phyloP scores from a whole-genome alignment of 1,140 invertebrate genomes.

The Lepidurus arcticus region DNA sequence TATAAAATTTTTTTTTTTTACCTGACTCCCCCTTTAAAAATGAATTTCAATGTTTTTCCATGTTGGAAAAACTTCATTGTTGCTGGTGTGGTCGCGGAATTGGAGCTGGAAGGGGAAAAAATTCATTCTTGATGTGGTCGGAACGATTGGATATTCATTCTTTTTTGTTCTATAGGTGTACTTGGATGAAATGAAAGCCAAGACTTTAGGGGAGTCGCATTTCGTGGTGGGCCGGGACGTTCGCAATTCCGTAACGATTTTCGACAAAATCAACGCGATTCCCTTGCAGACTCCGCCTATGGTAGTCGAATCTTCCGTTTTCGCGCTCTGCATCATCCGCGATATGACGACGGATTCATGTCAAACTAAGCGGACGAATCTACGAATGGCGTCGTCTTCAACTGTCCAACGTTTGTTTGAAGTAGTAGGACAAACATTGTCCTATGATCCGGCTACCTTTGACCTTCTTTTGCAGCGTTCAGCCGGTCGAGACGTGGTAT shows the following conservation, averaged over 20 bases:
- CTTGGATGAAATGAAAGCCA: neutral
- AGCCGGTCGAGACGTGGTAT: neutral
- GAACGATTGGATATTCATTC: neutral
- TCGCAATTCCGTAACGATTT: neutral
- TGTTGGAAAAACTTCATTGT: too few relatives aligned
- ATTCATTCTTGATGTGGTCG: neutral
- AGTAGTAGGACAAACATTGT: neutral
- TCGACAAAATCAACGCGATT: neutral
- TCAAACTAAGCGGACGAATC: neutral
- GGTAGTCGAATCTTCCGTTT: neutral
- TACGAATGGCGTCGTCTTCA: neutral
- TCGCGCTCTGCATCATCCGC: neutral
- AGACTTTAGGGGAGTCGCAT: neutral
- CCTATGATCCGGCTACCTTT: neutral
- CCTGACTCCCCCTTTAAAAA: too few relatives aligned
- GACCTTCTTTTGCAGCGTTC: slow-evolving; percentile 11
- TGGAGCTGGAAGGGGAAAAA: too few relatives aligned
- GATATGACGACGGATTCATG: neutral
- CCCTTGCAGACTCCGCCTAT: neutral
- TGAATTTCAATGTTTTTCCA: too few relatives aligned
- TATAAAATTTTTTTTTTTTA: too few relatives aligned
- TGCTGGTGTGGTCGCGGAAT: too few relatives aligned
- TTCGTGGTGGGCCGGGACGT: neutral
- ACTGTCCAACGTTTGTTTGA: neutral
- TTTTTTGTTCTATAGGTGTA: neutral